Evolutionary conservation across 2,113 vertebrate species (phyloP), one percentile per base, ranked within the genome.

Genomic region (Athene cunicularia): DNA sequence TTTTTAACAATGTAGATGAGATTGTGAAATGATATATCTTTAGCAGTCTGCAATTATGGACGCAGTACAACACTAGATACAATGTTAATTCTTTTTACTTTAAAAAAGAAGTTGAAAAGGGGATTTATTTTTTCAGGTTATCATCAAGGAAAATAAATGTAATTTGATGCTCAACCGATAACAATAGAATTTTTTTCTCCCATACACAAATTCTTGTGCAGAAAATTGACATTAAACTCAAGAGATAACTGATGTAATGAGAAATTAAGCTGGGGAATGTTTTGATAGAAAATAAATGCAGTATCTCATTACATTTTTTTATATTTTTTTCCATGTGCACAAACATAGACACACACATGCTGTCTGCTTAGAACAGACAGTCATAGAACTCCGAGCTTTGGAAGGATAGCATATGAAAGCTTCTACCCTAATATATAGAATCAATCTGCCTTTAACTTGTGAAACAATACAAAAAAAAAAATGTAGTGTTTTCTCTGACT

Each of bases 1-100:
- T 89, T 53, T 76, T 90, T 94, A 94, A 66, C 59, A 92, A 74
- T 55, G 71, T n/a, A 89, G 68, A 88, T 53, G 72, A 85, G 53
- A 91, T 63, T 96, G 33, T 20, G 43, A 88, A 85, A 86, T 5
- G 26, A 90, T 74, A 58, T 7, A 8, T n/a, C 30, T 75, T 88
- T 63, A 41, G 27, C 35, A 79, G 37, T 7, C 11, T 90, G 43
- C 50, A 79, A 37, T 71, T 94, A 87, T 12, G 77, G 60, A 86
- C 86, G 14, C 14, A 74, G 43, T 52, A 58, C n/a, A 81, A 86
- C 87, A 11, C 18, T 77, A 59, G 58, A 94, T 63, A 41, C 86
- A 92, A 45, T 91, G 7, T 32, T 94, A 63, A 88, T 82, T 64
- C 9, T 91, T 71, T 93, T 80, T 79, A 1, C 14, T 15, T 60